Base-by-base conservation (phyloP, 1,140 invertebrate species). In the Leptoteleia sp. region DNA sequence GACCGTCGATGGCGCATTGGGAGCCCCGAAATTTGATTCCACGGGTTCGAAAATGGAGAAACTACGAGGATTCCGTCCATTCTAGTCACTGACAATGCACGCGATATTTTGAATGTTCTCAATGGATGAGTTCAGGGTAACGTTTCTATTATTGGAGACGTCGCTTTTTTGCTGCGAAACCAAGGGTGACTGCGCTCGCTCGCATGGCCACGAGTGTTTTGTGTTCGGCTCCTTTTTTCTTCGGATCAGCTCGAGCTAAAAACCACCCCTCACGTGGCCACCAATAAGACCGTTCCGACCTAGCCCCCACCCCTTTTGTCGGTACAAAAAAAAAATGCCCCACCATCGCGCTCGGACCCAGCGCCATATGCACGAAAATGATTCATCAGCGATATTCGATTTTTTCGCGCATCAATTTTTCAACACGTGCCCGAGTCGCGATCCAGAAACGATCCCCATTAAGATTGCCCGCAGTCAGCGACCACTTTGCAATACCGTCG, bases 181-280 rank as follows among this genome's bases (percentile, higher is more conserved):
- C 50, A 80, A 83, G 86, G 85, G 84, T 85, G 81, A 79, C 78
- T 81, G 76, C 80, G 40, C 72, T 72, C 75, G 70, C 79, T 65
- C 40, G 70, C 68, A 70, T 75, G 61, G 76, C 57, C 81, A 79
- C 76, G 72, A 78, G 72, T 78, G 79, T 84, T 87, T 85, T 83
- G 83, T 82, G 68, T 43, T 65, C 73, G 80, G 67, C 59, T 82
- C 57, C 79, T 84, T 83, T 81, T 85, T 88, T 86, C 85, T 85
- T 84, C 79, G 79, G 70, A 79, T 55, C 81, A 84, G 85, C 55
- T 84, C 79, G 81, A 82, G 73, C 84, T n/a, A 86, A 87, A 87
- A 88, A 88, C 87, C 86, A 87, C 85, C 87, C 86, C 85, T 88
- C 73, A 83, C 79, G 80, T 81, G 77, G 79, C 82, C 65, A 81